These are phyloP conservation scores for Himalopsyche japonica DNA, from an alignment of 2,888 invertebrate genomes.

Conservation along the genomic window DNA sequence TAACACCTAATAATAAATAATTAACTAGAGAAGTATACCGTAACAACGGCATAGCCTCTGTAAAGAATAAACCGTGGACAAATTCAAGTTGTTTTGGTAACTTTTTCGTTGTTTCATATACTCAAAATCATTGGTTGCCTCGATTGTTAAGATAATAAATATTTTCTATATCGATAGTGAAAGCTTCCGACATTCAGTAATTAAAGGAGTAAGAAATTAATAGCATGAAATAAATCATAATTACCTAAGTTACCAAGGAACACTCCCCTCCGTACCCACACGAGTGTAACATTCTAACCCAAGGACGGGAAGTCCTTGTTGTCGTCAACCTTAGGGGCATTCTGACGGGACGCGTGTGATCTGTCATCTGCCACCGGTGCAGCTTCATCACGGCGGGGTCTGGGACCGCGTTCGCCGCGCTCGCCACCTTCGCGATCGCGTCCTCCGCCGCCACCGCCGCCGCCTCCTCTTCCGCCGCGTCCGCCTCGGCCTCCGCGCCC, in stretches of 20 bases:
- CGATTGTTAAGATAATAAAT: no score
- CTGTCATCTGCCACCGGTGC: slow-evolving; percentile 48
- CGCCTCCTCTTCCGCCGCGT: slow-evolving; percentile 57
- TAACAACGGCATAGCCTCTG: no score
- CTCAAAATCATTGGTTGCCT: no score
- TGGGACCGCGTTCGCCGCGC: slow-evolving; percentile 5
- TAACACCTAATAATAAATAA: no score
- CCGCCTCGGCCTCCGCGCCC: slow-evolving; percentile 67
- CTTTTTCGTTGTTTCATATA: no score
- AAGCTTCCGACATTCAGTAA: no score
- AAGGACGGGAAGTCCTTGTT: slow-evolving; percentile 95
- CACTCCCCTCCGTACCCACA: slow-evolving; percentile 17
- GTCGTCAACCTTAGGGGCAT: slow-evolving; percentile 89
- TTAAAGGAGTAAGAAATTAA: no score
- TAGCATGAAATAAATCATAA: no score
- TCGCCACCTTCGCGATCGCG: slow-evolving; percentile 44
- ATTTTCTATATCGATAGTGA: no score
- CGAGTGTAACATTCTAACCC: slow-evolving; percentile 66
- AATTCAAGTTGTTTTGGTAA: no score
- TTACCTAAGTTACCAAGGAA: slow-evolving; percentile 12
- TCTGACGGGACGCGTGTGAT: slow-evolving; percentile 47
- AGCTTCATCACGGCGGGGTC: slow-evolving; percentile 44
- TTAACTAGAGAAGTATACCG: no score
- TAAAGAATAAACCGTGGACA: no score
- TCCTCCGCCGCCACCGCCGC: slow-evolving; percentile 39